Evolutionary conservation across 1,140 invertebrate species (phyloP), one percentile per base, ranked within the genome.

Genomic region (Cydia pomonella): DNA sequence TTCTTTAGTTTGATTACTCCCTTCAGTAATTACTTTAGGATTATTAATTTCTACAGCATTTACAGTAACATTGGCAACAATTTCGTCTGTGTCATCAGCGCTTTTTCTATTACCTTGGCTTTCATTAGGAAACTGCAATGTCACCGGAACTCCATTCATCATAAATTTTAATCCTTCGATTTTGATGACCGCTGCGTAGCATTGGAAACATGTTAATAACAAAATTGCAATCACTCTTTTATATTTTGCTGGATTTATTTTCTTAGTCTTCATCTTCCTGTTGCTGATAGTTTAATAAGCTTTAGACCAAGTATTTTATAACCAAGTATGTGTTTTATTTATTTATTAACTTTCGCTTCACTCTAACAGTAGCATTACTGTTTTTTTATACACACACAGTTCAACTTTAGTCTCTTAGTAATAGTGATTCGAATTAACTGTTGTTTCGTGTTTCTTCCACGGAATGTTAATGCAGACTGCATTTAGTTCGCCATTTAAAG

Each of bases 151-250:
- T 7, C 64, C 64, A 21, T 69, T 33, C 29, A 38, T 33, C 16
- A 18, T 69, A n/a, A 69, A 18, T 10, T 33, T 29, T 16, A 69
- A 33, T 0, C 64, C 64, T 38, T 69, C 29, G 7, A 69, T 69
- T 41, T 69, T 69, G 16, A 69, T 38, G 1, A 69, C 64, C 21
- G 21, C n/a, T 38, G 64, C 27, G 64, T 69, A 29, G 23, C 25
- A 29, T 27, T 66, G 63, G 5, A 66, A 25, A n/a, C 23, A 29
- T 9, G 23, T 29, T 27, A 29, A 27, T 12, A 66, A 13, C 10
- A 66, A 3, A 66, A 66, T 66, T 5, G 47, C 47, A 18, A 50
- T 50, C 47, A 50, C 47, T 50, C 47, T 50, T 50, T 50, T n/a
- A 18, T 50, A 50, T 50, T 50, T 50, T n/a, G 16, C 47, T 50